phyloP scores from a whole-genome alignment of 2,888 invertebrate species.

The Mesopsocus fuscifrons region DNA sequence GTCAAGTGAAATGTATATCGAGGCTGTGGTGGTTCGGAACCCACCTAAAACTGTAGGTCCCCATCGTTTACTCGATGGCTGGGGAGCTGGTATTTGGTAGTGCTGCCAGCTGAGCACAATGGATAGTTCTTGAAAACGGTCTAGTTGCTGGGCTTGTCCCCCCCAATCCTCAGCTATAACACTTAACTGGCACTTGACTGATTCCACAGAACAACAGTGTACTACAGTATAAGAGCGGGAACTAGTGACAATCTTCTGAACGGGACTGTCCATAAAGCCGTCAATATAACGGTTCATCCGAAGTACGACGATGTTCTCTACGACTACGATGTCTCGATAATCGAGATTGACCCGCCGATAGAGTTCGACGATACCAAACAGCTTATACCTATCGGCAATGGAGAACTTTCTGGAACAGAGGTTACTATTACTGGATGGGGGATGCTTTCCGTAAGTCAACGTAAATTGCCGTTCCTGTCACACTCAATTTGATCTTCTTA shows the following conservation, averaged over 20 bases:
- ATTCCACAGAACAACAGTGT: background rate
- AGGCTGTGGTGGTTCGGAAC: too few relatives aligned
- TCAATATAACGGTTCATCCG: constrained; percentile 1
- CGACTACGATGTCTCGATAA: background rate
- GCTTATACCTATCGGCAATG: background rate
- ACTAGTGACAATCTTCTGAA: background rate
- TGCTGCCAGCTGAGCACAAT: too few relatives aligned
- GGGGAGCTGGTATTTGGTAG: too few relatives aligned
- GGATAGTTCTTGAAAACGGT: too few relatives aligned
- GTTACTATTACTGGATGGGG: constrained; percentile 2
- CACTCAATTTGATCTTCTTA: too few relatives aligned
- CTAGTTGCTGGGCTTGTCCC: too few relatives aligned
- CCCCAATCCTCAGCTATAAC: too few relatives aligned
- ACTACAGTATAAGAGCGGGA: background rate
- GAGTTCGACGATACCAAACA: background rate
- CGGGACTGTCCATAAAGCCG: background rate
- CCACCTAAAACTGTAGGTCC: too few relatives aligned
- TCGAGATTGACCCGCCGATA: background rate
- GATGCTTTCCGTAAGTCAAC: background rate
- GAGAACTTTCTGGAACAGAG: background rate
- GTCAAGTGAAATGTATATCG: too few relatives aligned
- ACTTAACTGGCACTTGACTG: too few relatives aligned
- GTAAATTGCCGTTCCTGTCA: too few relatives aligned
- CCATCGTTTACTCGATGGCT: too few relatives aligned
- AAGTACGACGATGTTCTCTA: background rate